Percentiles rank a stretch among this genome's conserved stretches.
Conservation (phyloP, 2,797 vertebrate species). For the Pangasius sanitwongsei region DNA sequence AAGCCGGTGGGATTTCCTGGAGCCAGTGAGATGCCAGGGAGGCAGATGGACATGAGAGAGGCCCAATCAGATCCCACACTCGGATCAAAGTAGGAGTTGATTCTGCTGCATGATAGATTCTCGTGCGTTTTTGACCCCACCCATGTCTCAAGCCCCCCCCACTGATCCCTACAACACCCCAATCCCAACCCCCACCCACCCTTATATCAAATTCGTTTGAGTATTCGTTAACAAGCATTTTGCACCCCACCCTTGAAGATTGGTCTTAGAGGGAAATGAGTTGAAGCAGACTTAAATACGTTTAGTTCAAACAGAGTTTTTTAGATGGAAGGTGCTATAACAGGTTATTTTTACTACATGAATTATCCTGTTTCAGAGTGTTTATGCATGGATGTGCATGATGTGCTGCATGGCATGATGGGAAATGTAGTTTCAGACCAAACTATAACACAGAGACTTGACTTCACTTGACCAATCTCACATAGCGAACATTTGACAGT, state of each 20-base stretch:
- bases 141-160: constrained; percentile 53
- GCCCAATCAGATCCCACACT: constrained; percentile 85
- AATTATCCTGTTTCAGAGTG: constrained; percentile 28
- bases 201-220: constrained; percentile 11
- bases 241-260: constrained; percentile 41
- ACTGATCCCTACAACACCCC: constrained; percentile 58
- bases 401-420: constrained; percentile 81
- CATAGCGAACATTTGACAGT: background rate
- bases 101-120: constrained; percentile 81
- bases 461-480: background rate
- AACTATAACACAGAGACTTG: constrained; percentile 4
- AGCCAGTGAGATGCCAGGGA: constrained; percentile 82
- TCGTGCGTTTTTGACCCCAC: constrained; percentile 67
- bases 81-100: constrained; percentile 84
- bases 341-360: background rate
- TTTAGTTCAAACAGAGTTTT: background rate
- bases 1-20: constrained; percentile 83
- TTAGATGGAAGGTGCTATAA: background rate
- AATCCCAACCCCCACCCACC: constrained; percentile 39
- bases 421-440: constrained; percentile 53
- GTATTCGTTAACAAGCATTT: constrained; percentile 38
- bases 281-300: background rate
- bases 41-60: constrained; percentile 85
- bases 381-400: constrained; percentile 72
- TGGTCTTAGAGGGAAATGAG: constrained; percentile 11